Evolutionary conservation across 2,113 vertebrate genomes (phyloP).

Genomic region (Rhinolophus sinicus): DNA sequence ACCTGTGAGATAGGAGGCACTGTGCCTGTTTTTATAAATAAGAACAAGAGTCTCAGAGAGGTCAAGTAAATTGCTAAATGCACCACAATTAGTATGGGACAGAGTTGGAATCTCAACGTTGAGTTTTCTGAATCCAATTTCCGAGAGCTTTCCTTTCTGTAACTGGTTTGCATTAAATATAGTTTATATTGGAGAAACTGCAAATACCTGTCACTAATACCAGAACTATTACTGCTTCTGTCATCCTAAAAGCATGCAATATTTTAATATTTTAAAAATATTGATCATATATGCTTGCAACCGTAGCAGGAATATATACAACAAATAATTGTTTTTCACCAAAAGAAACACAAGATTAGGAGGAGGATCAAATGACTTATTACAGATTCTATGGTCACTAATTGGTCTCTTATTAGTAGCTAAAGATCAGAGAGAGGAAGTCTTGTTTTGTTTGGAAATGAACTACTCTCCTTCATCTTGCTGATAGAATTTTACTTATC

Average conservation of each 20-base stretch:
- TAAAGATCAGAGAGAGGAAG: neutral
- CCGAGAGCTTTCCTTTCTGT: neutral
- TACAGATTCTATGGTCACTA: neutral
- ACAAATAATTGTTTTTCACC: neutral
- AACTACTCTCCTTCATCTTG: neutral
- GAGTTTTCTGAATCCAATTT: neutral
- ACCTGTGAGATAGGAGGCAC: neutral
- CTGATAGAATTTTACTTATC: neutral
- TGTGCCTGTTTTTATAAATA: slow-evolving; percentile 23
- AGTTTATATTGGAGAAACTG: neutral
- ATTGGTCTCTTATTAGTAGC: neutral
- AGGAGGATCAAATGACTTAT: neutral
- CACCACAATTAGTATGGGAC: neutral
- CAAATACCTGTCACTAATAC: neutral
- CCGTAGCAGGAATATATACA: neutral
- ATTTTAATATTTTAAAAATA: neutral
- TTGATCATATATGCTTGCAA: neutral
- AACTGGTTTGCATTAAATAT: too few species aligned
- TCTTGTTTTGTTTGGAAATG: neutral
- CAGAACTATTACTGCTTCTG: neutral
- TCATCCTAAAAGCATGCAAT: neutral
- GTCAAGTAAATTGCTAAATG: neutral
- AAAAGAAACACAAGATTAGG: neutral
- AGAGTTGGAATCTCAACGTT: neutral
- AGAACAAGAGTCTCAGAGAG: neutral